Percentiles rank a stretch among this genome's conserved stretches.
Conservation (phyloP, 2,113 vertebrate species). For the Ophthalmolycus amberensis region DNA sequence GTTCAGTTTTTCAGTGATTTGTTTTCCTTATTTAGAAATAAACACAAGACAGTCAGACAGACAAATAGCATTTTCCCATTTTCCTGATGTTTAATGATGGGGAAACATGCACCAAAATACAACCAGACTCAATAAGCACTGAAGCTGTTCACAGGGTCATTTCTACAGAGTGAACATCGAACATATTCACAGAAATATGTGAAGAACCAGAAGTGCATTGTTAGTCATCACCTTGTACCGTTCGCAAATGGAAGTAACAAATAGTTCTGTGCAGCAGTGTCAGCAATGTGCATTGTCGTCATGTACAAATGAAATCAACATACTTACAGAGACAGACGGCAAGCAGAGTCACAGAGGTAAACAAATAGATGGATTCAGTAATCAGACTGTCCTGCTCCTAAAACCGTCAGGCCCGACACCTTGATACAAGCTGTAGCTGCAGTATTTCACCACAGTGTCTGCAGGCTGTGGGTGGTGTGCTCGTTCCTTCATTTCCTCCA, state of each 20-base stretch:
- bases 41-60: background rate
- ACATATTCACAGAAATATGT: slow-evolving; percentile 10
- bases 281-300: slow-evolving; percentile 11
- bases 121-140: background rate
- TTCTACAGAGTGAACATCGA: background rate
- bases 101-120: background rate
- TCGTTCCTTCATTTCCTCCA: background rate
- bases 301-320: slow-evolving; percentile 16
- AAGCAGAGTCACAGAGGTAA: slow-evolving; percentile 1
- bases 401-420: background rate
- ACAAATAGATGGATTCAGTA: slow-evolving; percentile 10
- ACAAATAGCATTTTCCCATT: background rate
- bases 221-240: slow-evolving; percentile 6
- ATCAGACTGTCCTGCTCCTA: background rate
- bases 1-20: slow-evolving; percentile 3
- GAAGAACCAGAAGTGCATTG: slow-evolving; percentile 5
- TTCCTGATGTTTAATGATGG: background rate
- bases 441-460: background rate
- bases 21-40: background rate
- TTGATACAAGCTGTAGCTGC: background rate
- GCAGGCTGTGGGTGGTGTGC: background rate
- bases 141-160: background rate
- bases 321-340: background rate
- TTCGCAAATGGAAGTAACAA: slow-evolving; percentile 12
- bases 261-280: background rate